A percentile compares a stretch with the other conserved stretches of the same genome.
Evolutionary conservation across 2,888 invertebrate species (phyloP).

Genomic region (Drosophila sordidula): DNA sequence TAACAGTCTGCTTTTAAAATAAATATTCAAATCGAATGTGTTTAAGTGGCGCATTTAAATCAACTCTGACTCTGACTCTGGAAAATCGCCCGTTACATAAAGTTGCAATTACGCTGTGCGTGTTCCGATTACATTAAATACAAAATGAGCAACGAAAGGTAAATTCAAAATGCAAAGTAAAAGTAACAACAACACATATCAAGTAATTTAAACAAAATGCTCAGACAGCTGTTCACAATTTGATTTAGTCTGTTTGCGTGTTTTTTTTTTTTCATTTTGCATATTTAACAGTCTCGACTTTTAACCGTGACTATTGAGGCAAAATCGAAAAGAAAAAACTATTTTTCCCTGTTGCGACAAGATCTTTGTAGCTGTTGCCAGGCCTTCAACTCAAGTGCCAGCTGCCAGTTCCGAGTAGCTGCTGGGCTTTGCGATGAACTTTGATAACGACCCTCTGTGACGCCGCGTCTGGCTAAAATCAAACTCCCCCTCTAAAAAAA

Average conservation of each 20-base stretch:
- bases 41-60: slow-evolving; percentile 31
- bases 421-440: background rate
- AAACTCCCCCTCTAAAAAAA: background rate
- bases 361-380: slow-evolving; percentile 17
- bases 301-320: slow-evolving; percentile 15
- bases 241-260: slow-evolving; percentile 12
- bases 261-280: background rate
- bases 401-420: slow-evolving; percentile 1
- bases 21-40: slow-evolving; percentile 30
- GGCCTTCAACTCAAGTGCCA: slow-evolving; percentile 8
- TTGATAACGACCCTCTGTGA: slow-evolving; percentile 1
- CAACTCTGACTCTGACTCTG: slow-evolving; percentile 29
- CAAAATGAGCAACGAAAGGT: slow-evolving; percentile 69
- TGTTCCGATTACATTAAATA: slow-evolving; percentile 47
- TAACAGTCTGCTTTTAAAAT: slow-evolving; percentile 18
- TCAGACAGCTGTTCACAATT: slow-evolving; percentile 24
- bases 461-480: background rate
- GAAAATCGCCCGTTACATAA: slow-evolving; percentile 50
- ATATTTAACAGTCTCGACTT: slow-evolving; percentile 36
- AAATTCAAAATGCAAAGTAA: slow-evolving; percentile 32
- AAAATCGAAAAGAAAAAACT: slow-evolving; percentile 2
- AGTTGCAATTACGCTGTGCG: slow-evolving; percentile 33
- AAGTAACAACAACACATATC: slow-evolving; percentile 9
- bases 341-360: slow-evolving; percentile 3
- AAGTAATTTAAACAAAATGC: slow-evolving; percentile 15